These are phyloP conservation scores for Drosophila repleta DNA, from an alignment of 1,140 invertebrate species.

Conservation along the genomic window DNA sequence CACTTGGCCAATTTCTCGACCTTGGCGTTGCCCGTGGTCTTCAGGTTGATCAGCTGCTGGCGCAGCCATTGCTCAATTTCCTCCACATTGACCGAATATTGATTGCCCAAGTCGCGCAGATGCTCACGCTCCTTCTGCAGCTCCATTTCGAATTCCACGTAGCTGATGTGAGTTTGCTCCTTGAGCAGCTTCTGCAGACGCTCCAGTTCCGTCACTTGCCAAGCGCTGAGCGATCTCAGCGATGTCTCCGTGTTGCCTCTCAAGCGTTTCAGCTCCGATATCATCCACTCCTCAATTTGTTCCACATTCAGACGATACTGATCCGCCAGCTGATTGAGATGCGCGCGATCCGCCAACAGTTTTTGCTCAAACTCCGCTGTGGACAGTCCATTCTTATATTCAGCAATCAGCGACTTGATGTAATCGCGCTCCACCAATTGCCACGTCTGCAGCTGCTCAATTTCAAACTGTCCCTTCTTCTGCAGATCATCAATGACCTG, in stretches of 20 bases:
- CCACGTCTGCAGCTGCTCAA: constrained; percentile 74
- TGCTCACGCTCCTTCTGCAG: constrained; percentile 69
- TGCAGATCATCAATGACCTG: constrained; percentile 73
- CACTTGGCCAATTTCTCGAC: constrained; percentile 74
- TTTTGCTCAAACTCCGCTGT: constrained; percentile 72
- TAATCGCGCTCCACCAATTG: constrained; percentile 75
- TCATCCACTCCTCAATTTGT: constrained; percentile 81
- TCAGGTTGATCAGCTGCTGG: constrained; percentile 73
- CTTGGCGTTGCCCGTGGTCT: constrained; percentile 67
- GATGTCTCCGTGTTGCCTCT: constrained; percentile 60
- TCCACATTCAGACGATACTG: constrained; percentile 75
- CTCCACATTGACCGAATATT: constrained; percentile 75
- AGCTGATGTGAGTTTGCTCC: constrained; percentile 71
- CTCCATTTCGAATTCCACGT: constrained; percentile 74
- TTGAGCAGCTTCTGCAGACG: constrained; percentile 67
- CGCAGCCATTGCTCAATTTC: constrained; percentile 76
- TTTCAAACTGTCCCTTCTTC: constrained; percentile 72
- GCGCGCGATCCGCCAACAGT: constrained; percentile 62
- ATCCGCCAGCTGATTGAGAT: constrained; percentile 71
- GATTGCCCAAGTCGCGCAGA: constrained; percentile 64
- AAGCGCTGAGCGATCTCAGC: constrained; percentile 60
- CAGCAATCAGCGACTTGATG: constrained; percentile 66
- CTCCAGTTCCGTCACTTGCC: constrained; percentile 70
- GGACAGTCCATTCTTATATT: constrained; percentile 67
- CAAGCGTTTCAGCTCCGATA: constrained; percentile 68